These are phyloP conservation scores for Phymorhynchus buccinoides DNA, from an alignment of 1,140 invertebrate species.

Conservation along the genomic window DNA sequence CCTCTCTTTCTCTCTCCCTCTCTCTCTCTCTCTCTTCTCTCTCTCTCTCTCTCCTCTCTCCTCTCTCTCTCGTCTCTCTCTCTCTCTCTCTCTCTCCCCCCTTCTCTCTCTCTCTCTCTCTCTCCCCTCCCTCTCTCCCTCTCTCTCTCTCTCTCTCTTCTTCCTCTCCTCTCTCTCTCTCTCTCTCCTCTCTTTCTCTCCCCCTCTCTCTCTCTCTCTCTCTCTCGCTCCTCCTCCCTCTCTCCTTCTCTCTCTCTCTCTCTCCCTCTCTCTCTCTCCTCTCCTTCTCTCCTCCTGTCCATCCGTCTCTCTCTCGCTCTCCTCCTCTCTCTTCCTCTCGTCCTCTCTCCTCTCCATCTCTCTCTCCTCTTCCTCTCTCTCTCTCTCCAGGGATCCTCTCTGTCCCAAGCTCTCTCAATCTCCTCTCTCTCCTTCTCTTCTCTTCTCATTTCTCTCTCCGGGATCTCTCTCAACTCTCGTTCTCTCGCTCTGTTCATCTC, in stretches of 20 bases:
- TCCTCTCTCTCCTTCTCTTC: no score
- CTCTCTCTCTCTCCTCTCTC: conserved; percentile 52
- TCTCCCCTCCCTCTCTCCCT: conserved; percentile 15
- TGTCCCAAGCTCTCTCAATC: no score
- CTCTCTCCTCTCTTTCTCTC: background rate
- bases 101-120: background rate
- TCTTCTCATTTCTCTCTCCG: no score
- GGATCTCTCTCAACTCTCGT: background rate
- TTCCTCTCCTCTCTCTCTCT: background rate
- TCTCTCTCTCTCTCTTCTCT: background rate
- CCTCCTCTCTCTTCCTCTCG: background rate
- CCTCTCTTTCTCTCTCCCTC: conserved; percentile 9
- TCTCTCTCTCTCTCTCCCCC: conserved; percentile 41
- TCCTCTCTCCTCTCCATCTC: no score
- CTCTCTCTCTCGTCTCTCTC: conserved; percentile 31
- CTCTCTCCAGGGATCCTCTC: no score
- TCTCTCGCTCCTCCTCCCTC: background rate
- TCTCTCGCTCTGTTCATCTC: background rate
- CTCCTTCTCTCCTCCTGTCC: background rate
- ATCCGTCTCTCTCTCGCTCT: no score
- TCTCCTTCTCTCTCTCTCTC: background rate
- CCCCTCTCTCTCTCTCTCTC: background rate
- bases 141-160: background rate
- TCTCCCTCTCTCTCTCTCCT: background rate
- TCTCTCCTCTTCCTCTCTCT: no score